A percentile compares a stretch with the other conserved stretches of the same genome.
Conservation (phyloP, 2,888 invertebrate genomes). For the Tyria jacobaeae region DNA sequence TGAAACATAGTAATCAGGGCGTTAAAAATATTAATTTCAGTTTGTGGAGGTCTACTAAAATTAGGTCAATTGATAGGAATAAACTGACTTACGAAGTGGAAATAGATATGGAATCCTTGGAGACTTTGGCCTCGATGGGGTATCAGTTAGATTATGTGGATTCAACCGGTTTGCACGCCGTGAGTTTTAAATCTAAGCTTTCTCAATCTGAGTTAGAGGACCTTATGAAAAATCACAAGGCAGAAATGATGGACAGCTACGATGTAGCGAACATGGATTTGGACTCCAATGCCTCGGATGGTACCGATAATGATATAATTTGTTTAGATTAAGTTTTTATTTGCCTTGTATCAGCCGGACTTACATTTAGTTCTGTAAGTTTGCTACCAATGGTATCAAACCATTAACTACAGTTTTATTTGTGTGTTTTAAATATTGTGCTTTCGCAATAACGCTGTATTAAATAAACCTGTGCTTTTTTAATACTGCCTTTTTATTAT, state of each 20-base stretch:
- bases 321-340: constrained; percentile 45
- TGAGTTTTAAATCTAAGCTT: constrained; percentile 54
- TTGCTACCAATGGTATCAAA: too few species aligned
- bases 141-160: constrained; percentile 67
- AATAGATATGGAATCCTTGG: constrained; percentile 73
- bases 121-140: constrained; percentile 60
- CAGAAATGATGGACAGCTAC: constrained; percentile 69
- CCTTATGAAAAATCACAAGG: constrained; percentile 59
- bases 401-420: too few species aligned
- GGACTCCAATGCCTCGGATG: constrained; percentile 56
- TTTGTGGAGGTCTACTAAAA: constrained; percentile 63
- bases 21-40: constrained; percentile 70
- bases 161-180: constrained; percentile 33
- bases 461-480: background rate
- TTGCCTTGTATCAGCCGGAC: background rate
- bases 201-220: constrained; percentile 56
- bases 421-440: background rate
- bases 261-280: constrained; percentile 78
- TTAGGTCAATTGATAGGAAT: constrained; percentile 21
- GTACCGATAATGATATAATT: constrained; percentile 46
- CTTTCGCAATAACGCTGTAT: background rate
- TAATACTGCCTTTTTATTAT: background rate
- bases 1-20: constrained; percentile 69
- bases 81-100: constrained; percentile 53
- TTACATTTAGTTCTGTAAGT: background rate